Conservation (phyloP, 2,113 vertebrate species). For the Dicentrarchus labrax region DNA sequence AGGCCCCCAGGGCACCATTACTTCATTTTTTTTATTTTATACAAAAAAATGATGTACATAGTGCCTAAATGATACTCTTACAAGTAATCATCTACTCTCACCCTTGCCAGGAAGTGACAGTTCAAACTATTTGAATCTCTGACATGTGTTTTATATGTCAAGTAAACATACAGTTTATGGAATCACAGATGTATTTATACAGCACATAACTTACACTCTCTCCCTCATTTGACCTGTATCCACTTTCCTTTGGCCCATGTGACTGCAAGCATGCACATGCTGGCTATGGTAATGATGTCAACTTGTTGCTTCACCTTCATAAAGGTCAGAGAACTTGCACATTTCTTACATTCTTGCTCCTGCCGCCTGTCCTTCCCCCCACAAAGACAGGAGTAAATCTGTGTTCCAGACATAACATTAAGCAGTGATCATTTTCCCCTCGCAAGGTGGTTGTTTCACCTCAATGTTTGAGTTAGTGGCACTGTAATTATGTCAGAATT, state of each 20-base stretch:
- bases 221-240: constrained; percentile 63
- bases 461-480: constrained; percentile 75
- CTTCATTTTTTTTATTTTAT: too few relatives aligned
- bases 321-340: constrained; percentile 72
- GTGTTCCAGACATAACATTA: constrained; percentile 79
- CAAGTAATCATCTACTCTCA: neutral
- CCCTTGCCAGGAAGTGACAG: neutral
- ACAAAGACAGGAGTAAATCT: constrained; percentile 74
- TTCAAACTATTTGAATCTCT: neutral
- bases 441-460: constrained; percentile 80
- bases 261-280: constrained; percentile 70
- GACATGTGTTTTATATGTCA: constrained; percentile 20
- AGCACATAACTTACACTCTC: constrained; percentile 32
- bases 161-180: constrained; percentile 37
- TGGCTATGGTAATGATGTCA: constrained; percentile 69
- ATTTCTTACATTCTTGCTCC: constrained; percentile 79
- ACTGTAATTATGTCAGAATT: constrained; percentile 84
- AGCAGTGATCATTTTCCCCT: constrained; percentile 75
- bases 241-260: constrained; percentile 52
- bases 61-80: too few relatives aligned
- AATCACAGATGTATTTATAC: constrained; percentile 40
- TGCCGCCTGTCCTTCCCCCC: constrained; percentile 56
- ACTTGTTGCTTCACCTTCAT: constrained; percentile 70
- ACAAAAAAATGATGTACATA: too few relatives aligned
- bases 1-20: too few relatives aligned